phyloP scores from a whole-genome alignment of 2,113 vertebrate species.

The Eretmochelys imbricata region DNA sequence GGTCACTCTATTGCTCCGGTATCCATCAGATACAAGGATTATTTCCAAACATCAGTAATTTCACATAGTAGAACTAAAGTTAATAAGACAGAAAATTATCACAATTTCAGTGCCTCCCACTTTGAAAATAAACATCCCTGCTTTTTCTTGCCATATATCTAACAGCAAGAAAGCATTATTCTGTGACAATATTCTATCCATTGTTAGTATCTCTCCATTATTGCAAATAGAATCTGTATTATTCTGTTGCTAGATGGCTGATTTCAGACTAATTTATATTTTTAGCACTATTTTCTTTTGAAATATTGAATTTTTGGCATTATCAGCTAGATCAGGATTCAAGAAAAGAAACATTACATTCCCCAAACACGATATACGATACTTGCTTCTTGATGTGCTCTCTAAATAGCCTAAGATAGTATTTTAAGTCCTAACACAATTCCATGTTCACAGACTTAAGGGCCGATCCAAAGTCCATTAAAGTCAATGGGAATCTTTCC shows the following conservation, averaged over 20 bases:
- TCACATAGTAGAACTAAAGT: background rate
- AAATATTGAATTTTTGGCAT: background rate
- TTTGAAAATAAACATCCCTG: background rate
- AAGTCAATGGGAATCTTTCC: background rate
- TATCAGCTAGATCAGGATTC: background rate
- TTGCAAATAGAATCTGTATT: background rate
- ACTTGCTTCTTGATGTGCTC: background rate
- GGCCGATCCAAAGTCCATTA: slow-evolving; percentile 31
- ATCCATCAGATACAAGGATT: background rate
- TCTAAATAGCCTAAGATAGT: background rate
- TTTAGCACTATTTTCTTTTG: slow-evolving; percentile 31
- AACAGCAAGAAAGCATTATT: background rate
- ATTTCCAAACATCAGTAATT: background rate
- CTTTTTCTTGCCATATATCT: background rate
- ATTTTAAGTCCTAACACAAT: background rate
- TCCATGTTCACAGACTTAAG: slow-evolving; percentile 17
- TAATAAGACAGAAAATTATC: background rate
- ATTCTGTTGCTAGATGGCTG: background rate
- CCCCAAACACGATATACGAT: background rate
- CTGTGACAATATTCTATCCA: background rate
- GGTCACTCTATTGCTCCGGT: background rate
- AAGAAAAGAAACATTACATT: slow-evolving; percentile 34
- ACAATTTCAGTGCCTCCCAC: background rate
- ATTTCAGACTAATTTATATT: background rate
- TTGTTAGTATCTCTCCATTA: slow-evolving; percentile 35